A percentile compares a stretch with the other conserved stretches of the same genome.
These are phyloP conservation scores for Coracopsis vasa DNA, from an alignment of 2,113 vertebrate species.

Conservation along the genomic window DNA sequence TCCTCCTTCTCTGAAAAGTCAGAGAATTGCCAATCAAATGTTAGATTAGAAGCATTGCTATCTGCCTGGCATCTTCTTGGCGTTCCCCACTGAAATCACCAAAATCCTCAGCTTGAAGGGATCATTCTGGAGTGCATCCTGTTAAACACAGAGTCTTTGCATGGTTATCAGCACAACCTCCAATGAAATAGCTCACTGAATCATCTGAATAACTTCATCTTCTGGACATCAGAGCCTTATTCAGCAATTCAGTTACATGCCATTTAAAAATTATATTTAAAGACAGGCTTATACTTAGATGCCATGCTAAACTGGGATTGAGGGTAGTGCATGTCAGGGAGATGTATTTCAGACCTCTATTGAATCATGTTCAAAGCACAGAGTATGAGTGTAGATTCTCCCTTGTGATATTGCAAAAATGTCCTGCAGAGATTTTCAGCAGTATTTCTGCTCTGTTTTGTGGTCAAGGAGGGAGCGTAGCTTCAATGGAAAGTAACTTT, in stretches of 20 bases:
- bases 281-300: not conserved
- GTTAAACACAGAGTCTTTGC: not conserved
- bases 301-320: not conserved
- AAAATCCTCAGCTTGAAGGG: not conserved
- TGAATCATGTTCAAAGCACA: not conserved
- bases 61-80: not conserved
- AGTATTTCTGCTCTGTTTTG: not conserved
- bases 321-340: not conserved
- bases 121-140: not conserved
- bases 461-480: not conserved
- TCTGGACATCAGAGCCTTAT: not conserved
- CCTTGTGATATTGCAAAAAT: not conserved
- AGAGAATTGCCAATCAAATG: not conserved
- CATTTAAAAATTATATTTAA: not conserved
- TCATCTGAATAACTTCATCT: not conserved
- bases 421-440: not conserved
- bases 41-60: not conserved
- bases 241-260: not conserved
- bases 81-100: not conserved
- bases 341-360: not conserved
- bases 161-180: not conserved
- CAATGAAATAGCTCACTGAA: not conserved
- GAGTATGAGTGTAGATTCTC: not conserved
- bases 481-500: not conserved
- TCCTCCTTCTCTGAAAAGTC: not conserved